phyloP scores from a whole-genome alignment of 2,888 invertebrate genomes.

The Campoplex nolae region DNA sequence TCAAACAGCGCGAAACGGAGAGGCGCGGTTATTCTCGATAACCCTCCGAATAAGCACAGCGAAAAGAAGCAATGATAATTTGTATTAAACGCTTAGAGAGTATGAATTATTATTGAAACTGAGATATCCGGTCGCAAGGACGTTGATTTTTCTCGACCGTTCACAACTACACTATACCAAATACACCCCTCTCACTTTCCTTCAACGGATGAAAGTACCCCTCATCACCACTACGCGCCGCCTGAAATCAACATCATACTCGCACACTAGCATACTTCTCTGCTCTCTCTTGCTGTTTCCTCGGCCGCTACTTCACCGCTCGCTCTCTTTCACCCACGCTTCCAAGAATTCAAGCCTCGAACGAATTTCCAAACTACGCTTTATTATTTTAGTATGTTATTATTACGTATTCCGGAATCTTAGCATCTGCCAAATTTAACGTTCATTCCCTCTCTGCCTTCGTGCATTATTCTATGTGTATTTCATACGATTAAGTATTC shows the following conservation, averaged over 20 bases:
- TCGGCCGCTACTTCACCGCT: neutral
- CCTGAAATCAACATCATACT: neutral
- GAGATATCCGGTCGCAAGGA: neutral
- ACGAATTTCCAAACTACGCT: neutral
- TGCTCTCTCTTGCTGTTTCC: neutral
- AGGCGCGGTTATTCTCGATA: constrained; percentile 17
- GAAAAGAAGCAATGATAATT: neutral
- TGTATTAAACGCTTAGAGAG: neutral
- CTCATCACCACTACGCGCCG: constrained; percentile 39
- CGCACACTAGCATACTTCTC: neutral
- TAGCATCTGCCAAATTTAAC: neutral
- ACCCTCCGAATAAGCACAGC: neutral
- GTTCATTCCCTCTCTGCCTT: neutral
- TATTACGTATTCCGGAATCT: neutral
- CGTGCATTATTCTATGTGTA: neutral
- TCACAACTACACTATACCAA: neutral
- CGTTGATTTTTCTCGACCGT: neutral
- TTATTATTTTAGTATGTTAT: neutral
- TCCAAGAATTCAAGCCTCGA: neutral
- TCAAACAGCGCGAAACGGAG: neutral
- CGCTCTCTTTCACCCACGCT: neutral
- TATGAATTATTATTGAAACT: neutral
- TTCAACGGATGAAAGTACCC: constrained; percentile 23
- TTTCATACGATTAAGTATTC: neutral
- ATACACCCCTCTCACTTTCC: constrained; percentile 37